These are phyloP conservation scores for Bothrops jararaca DNA, from an alignment of 2,113 vertebrate species.

Conservation along the genomic window DNA sequence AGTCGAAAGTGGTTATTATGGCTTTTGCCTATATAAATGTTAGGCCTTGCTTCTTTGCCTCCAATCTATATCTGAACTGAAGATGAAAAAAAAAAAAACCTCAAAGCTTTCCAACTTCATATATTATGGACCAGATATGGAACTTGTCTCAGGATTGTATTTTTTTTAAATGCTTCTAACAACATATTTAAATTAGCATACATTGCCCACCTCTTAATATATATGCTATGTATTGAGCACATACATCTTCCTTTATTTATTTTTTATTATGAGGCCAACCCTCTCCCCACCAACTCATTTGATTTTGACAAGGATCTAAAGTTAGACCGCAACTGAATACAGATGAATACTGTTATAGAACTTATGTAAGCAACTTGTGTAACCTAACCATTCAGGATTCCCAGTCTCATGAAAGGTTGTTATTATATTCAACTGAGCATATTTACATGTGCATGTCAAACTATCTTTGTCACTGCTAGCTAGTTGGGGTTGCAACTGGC, in stretches of 20 bases:
- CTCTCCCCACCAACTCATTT: not conserved
- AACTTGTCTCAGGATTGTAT: not conserved
- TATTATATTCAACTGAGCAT: not conserved
- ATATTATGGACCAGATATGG: not conserved
- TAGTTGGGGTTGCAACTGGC: not conserved
- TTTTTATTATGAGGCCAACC: not conserved
- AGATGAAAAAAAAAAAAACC: not conserved
- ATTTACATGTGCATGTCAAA: not conserved
- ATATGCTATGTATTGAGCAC: not conserved
- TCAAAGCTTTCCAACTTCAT: not conserved
- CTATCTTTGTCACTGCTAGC: not conserved
- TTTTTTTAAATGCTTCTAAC: not conserved
- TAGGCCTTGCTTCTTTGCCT: not conserved
- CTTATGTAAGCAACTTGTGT: not conserved
- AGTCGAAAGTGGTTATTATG: not conserved
- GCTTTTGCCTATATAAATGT: not conserved
- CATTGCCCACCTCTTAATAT: not conserved
- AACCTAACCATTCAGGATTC: not conserved
- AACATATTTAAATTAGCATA: not conserved
- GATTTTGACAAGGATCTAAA: not conserved
- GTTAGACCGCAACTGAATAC: not conserved
- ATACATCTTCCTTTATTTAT: not conserved
- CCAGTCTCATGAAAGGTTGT: not conserved
- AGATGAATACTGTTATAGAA: not conserved
- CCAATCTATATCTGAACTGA: not conserved